Evolutionary conservation across 2,888 invertebrate genomes (phyloP), one percentile per base, ranked within the genome.

Genomic region (Caenorhabditis afra): DNA sequence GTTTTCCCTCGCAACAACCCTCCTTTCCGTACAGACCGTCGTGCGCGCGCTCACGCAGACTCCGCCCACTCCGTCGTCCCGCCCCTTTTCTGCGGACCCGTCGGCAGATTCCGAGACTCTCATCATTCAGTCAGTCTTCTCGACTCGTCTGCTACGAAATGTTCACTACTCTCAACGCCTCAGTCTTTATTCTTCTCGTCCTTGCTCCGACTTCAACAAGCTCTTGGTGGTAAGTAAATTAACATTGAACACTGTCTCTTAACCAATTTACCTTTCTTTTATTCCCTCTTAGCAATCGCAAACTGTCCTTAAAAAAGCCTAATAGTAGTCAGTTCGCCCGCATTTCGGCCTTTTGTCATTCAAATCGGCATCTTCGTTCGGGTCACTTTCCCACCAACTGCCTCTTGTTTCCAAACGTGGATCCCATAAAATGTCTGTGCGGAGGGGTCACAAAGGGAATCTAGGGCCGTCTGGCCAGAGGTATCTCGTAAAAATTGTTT

Each of bases 401-500:
- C 29, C 7, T 3, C 29, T 29, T 7, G 29, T 29, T 29, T 29
- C 29, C 29, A 29, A 29, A 29, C 29, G 4, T 29, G 29, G 29
- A 29, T 5, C 29, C 29, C 29, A 29, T 29, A 29, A 29, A 29
- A 29, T 29, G 29, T 29, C 29, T 29, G 29, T 7, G 29, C 29
- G 29, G n/a, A n/a, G n/a, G 29, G 29, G 29, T 29, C 29, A 29
- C 29, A 29, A 29, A 29, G 3, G 7, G 29, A 29, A 29, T n/a
- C n/a, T n/a, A 29, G 49, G 44, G 10, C 68, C 52, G 20, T 20
- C 45, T 47, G 61, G 47, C 29, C 4, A 29, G 29, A 20, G 14
- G 47, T 14, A 14, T 41, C 37, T 45, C 55, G 41, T 71, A 71
- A 71, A 71, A 71, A 71, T 62, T 71, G 70, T 71, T 71, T 71